Evolutionary conservation across 2,797 vertebrate genomes (phyloP), one percentile per base, ranked within the genome.

Genomic region (Eurystomus glaucurus): DNA sequence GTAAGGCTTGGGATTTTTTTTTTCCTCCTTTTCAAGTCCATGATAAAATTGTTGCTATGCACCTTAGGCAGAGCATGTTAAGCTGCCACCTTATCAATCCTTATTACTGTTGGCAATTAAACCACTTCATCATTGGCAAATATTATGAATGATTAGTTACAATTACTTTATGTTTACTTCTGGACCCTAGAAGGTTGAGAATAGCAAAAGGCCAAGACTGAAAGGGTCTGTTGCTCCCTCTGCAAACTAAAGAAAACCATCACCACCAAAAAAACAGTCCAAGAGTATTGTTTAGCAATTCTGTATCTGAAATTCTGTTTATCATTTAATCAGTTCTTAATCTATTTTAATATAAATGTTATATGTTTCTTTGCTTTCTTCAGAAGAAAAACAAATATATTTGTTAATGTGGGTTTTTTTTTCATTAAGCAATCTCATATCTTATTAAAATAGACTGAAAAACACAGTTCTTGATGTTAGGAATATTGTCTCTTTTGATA

Each of bases 201-300:
- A 52, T 29, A 58, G 43, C 17, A 76, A 58, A 84, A 80, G 29
- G 7, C 20, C 33, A 52, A 68, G 43, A 62, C 33, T 31, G 58
- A 58, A 68, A 69, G 4, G 5, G 4, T 75, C 23, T 54, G 8
- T 52, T 65, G 14, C 16, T 71, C 6, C 22, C 3, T 11, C n/a
- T 68, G 76, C 80, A n/a, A 75, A 48, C 31, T 26, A 10, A 58
- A 21, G 33, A 64, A 84, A 88, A 64, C 6, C 4, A 25, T 20
- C 2, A 33, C 14, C n/a, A 58, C 17, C 3, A 58, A 58, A 68
- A 68, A 29, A 1, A 0, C 13, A 48, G 6, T 50, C 28, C 33
- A 50, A 8, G 23, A 33, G 14, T 69, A 31, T 35, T 52, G 17
- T 31, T 78, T 50, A 62, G 33, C 18, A n/a, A 3, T 72, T 79